Evolutionary conservation across 1,140 invertebrate species (phyloP).

Genomic region (Chironomus tepperi): DNA sequence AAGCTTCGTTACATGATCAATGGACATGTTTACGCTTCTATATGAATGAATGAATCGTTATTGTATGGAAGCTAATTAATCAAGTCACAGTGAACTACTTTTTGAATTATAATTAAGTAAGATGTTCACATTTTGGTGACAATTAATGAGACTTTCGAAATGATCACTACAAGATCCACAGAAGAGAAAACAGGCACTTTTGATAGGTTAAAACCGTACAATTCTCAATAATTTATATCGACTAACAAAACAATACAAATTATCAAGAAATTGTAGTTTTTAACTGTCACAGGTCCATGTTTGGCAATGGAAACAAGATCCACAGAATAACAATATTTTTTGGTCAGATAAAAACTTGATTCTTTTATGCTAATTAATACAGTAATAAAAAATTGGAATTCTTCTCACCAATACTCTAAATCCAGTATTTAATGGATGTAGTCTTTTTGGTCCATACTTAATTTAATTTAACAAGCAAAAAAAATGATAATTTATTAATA

Average conservation of each 20-base stretch:
- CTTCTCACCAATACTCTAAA: not conserved
- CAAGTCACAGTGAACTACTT: too few relatives aligned
- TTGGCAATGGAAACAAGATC: not conserved
- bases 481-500: not conserved
- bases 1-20: not conserved
- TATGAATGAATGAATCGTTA: too few relatives aligned
- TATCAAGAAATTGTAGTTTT: not conserved
- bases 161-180: too few relatives aligned
- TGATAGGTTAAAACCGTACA: too few relatives aligned
- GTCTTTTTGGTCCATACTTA: constrained; percentile 7
- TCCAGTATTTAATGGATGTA: constrained; percentile 8
- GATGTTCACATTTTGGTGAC: too few relatives aligned
- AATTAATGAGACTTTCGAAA: too few relatives aligned
- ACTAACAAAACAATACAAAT: too few relatives aligned
- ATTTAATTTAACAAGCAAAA: constrained; percentile 5
- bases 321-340: too few relatives aligned
- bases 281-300: not conserved
- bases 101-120: too few relatives aligned
- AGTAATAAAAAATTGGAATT: not conserved
- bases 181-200: too few relatives aligned
- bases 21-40: not conserved
- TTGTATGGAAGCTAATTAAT: too few relatives aligned
- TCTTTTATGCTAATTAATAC: not conserved
- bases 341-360: not conserved
- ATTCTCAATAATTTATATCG: too few relatives aligned